These are phyloP conservation scores for Alexandromys fortis DNA, from an alignment of 2,113 vertebrate genomes.

Conservation along the genomic window DNA sequence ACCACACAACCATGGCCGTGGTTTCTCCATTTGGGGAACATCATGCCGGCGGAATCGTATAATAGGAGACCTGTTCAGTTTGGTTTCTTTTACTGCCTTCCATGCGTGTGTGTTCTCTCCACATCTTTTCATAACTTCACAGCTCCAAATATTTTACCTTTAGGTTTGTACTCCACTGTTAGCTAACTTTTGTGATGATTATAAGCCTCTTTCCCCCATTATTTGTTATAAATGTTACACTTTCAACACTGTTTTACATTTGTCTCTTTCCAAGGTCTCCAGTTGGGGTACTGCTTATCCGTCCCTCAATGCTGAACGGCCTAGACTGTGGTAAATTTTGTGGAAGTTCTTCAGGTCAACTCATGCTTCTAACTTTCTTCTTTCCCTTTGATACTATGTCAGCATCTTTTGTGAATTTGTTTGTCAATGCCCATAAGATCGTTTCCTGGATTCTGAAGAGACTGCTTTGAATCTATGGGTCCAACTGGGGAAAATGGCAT, in stretches of 20 bases:
- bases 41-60: background rate
- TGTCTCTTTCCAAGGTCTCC: background rate
- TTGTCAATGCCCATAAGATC: background rate
- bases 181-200: background rate
- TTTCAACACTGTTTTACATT: background rate
- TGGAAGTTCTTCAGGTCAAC: background rate
- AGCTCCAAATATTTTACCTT: background rate
- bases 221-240: background rate
- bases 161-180: background rate
- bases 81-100: background rate
- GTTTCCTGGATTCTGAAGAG: background rate
- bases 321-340: background rate
- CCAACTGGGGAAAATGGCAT: background rate
- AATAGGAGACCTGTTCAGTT: background rate
- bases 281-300: background rate
- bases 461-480: background rate
- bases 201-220: background rate
- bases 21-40: background rate
- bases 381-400: background rate
- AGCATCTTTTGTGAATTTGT: background rate
- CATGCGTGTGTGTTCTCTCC: background rate
- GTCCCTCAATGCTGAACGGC: background rate
- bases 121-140: background rate
- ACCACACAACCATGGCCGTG: too few relatives aligned
- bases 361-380: background rate